These are phyloP conservation scores for Nemapogon koenigi DNA, from an alignment of 2,888 invertebrate species.

Conservation along the genomic window DNA sequence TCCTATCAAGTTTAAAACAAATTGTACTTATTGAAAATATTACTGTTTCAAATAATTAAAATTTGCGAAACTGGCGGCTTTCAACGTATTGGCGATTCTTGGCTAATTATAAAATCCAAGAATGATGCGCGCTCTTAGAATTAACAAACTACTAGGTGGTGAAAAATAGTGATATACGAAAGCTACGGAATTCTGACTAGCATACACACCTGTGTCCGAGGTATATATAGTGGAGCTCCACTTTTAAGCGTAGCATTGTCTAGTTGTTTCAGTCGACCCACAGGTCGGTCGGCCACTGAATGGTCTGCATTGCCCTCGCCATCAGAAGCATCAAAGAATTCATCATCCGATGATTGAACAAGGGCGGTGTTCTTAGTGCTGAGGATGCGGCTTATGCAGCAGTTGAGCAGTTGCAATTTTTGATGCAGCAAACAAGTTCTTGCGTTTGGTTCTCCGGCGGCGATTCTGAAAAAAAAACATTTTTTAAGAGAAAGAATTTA, in stretches of 20 bases:
- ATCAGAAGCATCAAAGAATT: constrained; percentile 82
- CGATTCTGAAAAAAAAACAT: constrained; percentile 65
- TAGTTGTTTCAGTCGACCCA: constrained; percentile 40
- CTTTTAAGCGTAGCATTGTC: constrained; percentile 42
- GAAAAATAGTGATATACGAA: background rate
- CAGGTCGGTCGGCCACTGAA: constrained; percentile 44
- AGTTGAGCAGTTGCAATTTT: constrained; percentile 88
- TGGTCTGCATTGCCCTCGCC: constrained; percentile 59
- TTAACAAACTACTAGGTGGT: too few species aligned
- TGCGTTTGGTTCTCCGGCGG: constrained; percentile 84
- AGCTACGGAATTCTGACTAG: too few species aligned
- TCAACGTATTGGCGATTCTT: too few species aligned
- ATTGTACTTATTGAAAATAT: too few species aligned
- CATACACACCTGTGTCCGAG: constrained; percentile 46
- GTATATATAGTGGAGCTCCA: constrained; percentile 47
- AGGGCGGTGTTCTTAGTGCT: constrained; percentile 42
- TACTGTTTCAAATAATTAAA: too few species aligned
- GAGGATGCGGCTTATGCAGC: constrained; percentile 71
- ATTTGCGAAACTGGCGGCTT: too few species aligned
- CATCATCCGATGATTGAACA: constrained; percentile 61
- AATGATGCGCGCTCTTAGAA: too few species aligned
- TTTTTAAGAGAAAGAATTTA: background rate
- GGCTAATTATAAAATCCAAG: too few species aligned
- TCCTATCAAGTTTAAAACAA: too few species aligned
- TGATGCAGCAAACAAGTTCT: constrained; percentile 92